Conservation (phyloP, 2,113 vertebrate genomes). For the Bostrychus sinensis region DNA sequence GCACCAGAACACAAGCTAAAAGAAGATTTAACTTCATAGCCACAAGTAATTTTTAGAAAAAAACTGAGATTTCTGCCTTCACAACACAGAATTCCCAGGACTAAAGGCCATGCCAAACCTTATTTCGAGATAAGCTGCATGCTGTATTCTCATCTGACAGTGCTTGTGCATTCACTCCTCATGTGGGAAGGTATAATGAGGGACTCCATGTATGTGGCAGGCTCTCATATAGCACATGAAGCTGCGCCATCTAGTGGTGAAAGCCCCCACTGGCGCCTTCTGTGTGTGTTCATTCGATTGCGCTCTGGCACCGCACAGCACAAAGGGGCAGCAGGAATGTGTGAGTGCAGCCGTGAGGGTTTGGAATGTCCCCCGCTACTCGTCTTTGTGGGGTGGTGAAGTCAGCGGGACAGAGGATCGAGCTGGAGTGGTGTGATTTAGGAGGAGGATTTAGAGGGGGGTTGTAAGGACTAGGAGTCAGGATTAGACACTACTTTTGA, state of each 20-base stretch:
- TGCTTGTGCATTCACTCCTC: neutral
- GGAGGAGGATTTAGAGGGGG: too few relatives aligned
- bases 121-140: neutral
- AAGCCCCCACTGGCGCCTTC: neutral
- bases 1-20: too few relatives aligned
- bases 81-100: neutral
- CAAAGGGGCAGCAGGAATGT: constrained; percentile 45
- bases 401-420: constrained; percentile 25
- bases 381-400: constrained; percentile 37
- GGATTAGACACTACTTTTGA: too few relatives aligned
- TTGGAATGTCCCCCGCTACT: constrained; percentile 33
- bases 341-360: constrained; percentile 29
- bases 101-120: neutral
- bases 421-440: neutral
- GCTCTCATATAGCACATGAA: constrained; percentile 55
- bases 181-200: neutral
- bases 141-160: neutral
- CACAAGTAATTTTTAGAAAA: neutral
- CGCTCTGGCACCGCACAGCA: constrained; percentile 24
- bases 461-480: too few relatives aligned
- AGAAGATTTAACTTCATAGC: too few relatives aligned
- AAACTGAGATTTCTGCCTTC: neutral
- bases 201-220: neutral
- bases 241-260: constrained; percentile 79
- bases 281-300: neutral